These are phyloP conservation scores for Riptortus pedestris DNA, from an alignment of 1,140 invertebrate species.

Conservation along the genomic window DNA sequence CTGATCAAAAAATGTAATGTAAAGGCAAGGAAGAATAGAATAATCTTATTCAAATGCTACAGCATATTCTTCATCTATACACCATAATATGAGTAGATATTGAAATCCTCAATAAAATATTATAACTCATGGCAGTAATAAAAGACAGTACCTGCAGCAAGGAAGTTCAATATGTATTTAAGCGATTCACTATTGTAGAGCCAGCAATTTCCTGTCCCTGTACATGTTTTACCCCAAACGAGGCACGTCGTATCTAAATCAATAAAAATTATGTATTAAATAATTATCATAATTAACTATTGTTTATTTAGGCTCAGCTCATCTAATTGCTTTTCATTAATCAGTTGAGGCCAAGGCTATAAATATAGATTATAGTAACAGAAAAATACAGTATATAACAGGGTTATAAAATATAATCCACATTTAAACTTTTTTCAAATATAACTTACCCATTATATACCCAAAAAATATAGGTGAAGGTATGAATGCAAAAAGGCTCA, in stretches of 20 bases:
- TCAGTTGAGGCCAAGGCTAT: neutral
- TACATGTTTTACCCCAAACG: slow-evolving; percentile 63
- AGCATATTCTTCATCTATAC: neutral
- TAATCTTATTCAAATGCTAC: neutral
- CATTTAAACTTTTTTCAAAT: neutral
- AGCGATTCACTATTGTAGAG: slow-evolving; percentile 53
- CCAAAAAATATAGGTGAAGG: slow-evolving; percentile 63
- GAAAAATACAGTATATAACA: neutral
- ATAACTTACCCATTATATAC: slow-evolving; percentile 56
- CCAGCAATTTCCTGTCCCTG: slow-evolving; percentile 62
- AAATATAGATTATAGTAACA: neutral
- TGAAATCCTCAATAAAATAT: no score
- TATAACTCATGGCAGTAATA: no score
- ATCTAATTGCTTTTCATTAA: neutral
- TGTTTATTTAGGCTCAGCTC: neutral
- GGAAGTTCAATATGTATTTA: slow-evolving; percentile 54
- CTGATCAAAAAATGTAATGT: no score
- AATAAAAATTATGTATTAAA: neutral
- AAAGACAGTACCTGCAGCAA: slow-evolving; percentile 50
- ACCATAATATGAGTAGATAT: neutral
- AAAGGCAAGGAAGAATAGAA: neutral
- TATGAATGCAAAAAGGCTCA: slow-evolving; percentile 58
- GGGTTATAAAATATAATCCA: neutral
- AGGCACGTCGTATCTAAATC: slow-evolving; percentile 43
- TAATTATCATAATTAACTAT: neutral